These are phyloP conservation scores for Petrocephalus zakoni DNA, from an alignment of 2,113 vertebrate species.

Conservation along the genomic window DNA sequence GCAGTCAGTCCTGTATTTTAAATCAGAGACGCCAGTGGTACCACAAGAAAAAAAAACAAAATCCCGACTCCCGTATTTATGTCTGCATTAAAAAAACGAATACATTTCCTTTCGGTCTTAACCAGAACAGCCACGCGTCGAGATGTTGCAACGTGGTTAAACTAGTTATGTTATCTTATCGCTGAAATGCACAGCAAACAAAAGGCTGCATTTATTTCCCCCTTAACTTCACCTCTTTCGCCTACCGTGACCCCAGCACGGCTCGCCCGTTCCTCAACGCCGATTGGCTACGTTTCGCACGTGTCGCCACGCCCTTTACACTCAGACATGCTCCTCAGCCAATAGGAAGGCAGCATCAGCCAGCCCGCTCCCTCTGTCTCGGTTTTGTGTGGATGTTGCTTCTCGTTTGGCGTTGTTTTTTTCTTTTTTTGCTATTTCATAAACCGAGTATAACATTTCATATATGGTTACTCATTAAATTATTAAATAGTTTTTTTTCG, in stretches of 20 bases:
- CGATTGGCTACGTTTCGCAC: slow-evolving; percentile 16
- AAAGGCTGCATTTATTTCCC: slow-evolving; percentile 12
- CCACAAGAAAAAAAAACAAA: background rate
- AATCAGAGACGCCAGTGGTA: background rate
- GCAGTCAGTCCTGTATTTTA: background rate
- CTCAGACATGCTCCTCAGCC: background rate
- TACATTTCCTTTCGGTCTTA: background rate
- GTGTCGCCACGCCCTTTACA: slow-evolving; percentile 11
- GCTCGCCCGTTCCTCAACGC: background rate
- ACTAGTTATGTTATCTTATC: background rate
- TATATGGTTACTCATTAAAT: background rate
- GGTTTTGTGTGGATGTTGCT: background rate
- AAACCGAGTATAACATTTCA: background rate
- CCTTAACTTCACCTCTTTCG: slow-evolving; percentile 20
- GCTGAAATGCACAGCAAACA: slow-evolving; percentile 6
- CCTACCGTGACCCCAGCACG: slow-evolving; percentile 19
- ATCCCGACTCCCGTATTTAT: background rate
- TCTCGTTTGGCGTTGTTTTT: background rate
- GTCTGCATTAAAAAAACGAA: background rate
- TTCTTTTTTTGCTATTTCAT: background rate
- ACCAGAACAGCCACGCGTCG: background rate
- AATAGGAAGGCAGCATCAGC: background rate
- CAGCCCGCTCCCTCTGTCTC: background rate
- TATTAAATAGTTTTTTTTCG: background rate
- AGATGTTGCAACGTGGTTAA: background rate